phyloP scores from a whole-genome alignment of 2,113 vertebrate species.

The Ursus arctos region DNA sequence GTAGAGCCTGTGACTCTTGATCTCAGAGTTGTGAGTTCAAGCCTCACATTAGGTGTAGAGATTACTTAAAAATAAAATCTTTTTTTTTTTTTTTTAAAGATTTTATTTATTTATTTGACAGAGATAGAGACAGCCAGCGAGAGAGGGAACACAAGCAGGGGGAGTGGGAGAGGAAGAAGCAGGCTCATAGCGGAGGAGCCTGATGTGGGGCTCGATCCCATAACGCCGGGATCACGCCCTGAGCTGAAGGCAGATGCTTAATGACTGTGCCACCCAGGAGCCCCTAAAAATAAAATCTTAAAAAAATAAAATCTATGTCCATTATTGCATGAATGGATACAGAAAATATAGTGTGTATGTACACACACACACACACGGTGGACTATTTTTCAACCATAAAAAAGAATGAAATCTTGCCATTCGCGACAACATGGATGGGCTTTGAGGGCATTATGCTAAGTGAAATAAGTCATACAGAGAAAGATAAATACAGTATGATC shows the following conservation, averaged over 20 bases:
- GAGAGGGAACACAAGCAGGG: no score
- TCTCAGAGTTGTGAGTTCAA: no score
- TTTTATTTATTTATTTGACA: no score
- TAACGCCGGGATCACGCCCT: no score
- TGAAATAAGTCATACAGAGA: neutral
- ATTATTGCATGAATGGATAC: neutral
- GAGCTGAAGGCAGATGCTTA: no score
- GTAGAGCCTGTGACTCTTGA: neutral
- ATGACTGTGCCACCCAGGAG: no score
- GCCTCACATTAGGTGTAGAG: no score
- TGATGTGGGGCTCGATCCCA: no score
- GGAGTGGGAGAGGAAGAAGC: no score
- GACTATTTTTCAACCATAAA: neutral
- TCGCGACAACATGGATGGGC: neutral
- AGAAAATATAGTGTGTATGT: neutral
- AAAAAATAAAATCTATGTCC: neutral
- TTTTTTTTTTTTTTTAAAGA: neutral
- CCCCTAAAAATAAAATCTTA: neutral
- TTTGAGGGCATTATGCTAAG: neutral
- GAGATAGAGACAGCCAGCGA: no score
- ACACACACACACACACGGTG: neutral
- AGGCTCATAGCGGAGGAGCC: no score
- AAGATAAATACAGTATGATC: neutral
- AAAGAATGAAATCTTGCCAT: neutral
- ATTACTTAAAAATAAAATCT: neutral